Evolutionary conservation across 2,113 vertebrate species (phyloP), one percentile per base, ranked within the genome.

Genomic region (Halichoeres trimaculatus): DNA sequence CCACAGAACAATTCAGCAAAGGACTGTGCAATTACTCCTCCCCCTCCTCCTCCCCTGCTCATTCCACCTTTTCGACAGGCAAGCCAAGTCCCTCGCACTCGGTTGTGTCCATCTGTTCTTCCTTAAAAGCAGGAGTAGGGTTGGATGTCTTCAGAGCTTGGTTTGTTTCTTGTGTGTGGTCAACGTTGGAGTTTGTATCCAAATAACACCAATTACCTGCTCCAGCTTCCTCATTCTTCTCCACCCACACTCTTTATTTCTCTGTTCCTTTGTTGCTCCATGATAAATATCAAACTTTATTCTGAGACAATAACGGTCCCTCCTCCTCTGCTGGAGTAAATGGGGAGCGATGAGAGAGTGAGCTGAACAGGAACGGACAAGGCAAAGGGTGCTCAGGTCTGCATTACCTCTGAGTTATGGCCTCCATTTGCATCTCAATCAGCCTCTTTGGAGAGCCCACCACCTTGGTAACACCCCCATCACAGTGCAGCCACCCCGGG

Each of bases 351-450:
- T 92, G 90, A 91, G 86, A 70, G 85, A 80, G 84, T 63, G 87
- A 82, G 83, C 85, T 85, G 83, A 88, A 78, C 61, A 82, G 75
- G 74, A 91, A 87, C 35, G 83, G 89, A 88, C 84, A 72, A 87
- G 81, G 85, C 83, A 82, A 83, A 90, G 91, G 85, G 87, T 90
- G 89, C 80, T 92, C 89, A 88, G 94, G 94, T 95, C 96, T 94
- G 95, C 95, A 97, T 96, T 97, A 96, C 94, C 87, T 94, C 92
- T 96, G 96, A 98, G 96, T 98, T 96, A 98, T 96, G 94, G 83
- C 92, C 63, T 56, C 92, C 91, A 98, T 98, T 98, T 97, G 96
- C 96, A 98, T 98, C 97, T 97, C 95, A 95, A 96, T 96, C 95
- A 93, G 95, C 95, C 93, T 90, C 92, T 90, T 94, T 94, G 93